phyloP scores from a whole-genome alignment of 2,888 invertebrate genomes.

The Andrena hattorfiana region DNA sequence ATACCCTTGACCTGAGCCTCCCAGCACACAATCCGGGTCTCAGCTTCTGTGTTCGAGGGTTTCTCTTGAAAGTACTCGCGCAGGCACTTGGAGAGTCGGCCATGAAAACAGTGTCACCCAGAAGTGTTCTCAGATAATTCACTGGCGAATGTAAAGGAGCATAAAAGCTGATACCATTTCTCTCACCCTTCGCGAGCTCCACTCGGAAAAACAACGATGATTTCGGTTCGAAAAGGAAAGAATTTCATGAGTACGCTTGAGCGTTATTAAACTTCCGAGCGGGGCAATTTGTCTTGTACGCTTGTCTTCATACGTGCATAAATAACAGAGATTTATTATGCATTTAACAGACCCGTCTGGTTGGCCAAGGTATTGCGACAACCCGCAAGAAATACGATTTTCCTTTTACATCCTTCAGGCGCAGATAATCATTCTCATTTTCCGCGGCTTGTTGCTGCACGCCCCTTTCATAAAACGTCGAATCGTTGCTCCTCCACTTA shows the following conservation, averaged over 20 bases:
- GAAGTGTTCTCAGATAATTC: not conserved
- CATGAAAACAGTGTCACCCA: not conserved
- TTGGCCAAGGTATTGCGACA: constrained; percentile 45
- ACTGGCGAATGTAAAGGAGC: not conserved
- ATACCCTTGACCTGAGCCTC: constrained; percentile 56
- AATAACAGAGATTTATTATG: constrained; percentile 53
- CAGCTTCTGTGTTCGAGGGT: constrained; percentile 8
- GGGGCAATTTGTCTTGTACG: constrained; percentile 8
- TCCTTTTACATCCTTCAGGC: constrained; percentile 24
- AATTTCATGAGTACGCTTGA: not conserved
- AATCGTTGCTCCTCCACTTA: constrained; percentile 7
- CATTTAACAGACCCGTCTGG: constrained; percentile 42
- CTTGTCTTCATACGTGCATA: constrained; percentile 37
- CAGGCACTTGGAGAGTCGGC: not conserved
- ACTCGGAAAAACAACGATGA: too few species aligned
- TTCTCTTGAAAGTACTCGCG: constrained; percentile 20
- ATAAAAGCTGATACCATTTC: not conserved
- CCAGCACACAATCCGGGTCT: constrained; percentile 16
- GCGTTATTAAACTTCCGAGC: not conserved
- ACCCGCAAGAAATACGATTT: constrained; percentile 47
- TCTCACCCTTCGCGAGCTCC: not conserved
- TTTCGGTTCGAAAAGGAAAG: too few species aligned
- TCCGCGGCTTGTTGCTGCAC: constrained; percentile 22
- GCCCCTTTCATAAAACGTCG: constrained; percentile 9
- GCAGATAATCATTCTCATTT: constrained; percentile 48